Conservation (phyloP, 2,888 invertebrate species). For the Leucoptera coffeella region DNA sequence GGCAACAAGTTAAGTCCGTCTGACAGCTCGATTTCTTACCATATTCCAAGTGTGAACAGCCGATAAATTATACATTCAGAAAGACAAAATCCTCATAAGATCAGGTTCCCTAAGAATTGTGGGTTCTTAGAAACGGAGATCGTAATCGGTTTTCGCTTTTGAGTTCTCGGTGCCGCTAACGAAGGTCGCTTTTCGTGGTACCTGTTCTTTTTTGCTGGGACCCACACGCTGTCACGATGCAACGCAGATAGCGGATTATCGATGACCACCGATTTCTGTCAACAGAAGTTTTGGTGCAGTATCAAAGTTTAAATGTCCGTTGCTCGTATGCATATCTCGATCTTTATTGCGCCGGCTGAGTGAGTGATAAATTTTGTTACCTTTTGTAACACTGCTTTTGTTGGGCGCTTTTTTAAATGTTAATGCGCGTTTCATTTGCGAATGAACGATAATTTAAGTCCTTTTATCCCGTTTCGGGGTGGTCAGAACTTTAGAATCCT, state of each 20-base stretch:
- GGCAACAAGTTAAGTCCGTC: slow-evolving; percentile 6
- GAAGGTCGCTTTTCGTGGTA: slow-evolving; percentile 31
- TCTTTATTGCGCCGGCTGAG: too few species aligned
- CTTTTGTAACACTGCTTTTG: too few species aligned
- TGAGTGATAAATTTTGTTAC: too few species aligned
- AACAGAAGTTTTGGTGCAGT: slow-evolving; percentile 21
- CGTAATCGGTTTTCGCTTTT: slow-evolving; percentile 32
- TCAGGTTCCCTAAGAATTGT: slow-evolving; percentile 16
- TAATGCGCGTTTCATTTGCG: too few species aligned
- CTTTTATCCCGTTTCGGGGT: too few species aligned
- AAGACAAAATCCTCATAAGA: slow-evolving; percentile 26
- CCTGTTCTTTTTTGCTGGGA: slow-evolving; percentile 28
- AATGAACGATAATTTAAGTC: too few species aligned
- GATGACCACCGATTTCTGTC: slow-evolving; percentile 37
- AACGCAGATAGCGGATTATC: slow-evolving; percentile 31
- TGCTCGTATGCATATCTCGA: too few species aligned
- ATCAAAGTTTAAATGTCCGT: slow-evolving; percentile 9
- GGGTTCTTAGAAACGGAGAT: slow-evolving; percentile 42
- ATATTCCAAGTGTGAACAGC: slow-evolving; percentile 30
- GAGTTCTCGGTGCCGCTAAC: slow-evolving; percentile 36
- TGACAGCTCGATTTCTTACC: slow-evolving; percentile 30
- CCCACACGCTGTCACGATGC: slow-evolving; percentile 22
- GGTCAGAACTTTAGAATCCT: too few species aligned
- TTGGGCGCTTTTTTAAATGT: too few species aligned
- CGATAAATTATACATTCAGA: slow-evolving; percentile 24